Percentiles rank a stretch among this genome's conserved stretches.
Evolutionary conservation across 2,888 invertebrate genomes (phyloP).

Genomic region (Tachystola acroxantha): DNA sequence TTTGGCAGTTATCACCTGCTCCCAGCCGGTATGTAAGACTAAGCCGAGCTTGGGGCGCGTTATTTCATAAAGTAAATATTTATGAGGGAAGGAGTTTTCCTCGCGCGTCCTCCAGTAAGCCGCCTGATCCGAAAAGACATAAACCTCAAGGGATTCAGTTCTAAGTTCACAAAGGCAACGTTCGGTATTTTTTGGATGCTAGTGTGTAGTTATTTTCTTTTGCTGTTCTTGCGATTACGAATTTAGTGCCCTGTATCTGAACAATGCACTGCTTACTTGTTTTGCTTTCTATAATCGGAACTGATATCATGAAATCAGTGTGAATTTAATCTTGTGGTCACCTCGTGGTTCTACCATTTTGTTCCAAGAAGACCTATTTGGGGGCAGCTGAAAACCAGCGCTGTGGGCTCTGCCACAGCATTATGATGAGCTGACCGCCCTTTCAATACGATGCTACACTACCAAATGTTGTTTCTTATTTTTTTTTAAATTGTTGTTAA

Average conservation of each 20-base stretch:
- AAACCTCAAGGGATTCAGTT: slow-evolving; percentile 72
- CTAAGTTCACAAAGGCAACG: slow-evolving; percentile 67
- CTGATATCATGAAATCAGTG: no score
- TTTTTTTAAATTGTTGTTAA: no score
- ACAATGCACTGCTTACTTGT: slow-evolving; percentile 14
- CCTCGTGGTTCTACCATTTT: no score
- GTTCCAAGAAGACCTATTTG: no score
- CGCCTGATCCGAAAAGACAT: slow-evolving; percentile 73
- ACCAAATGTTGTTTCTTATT: no score
- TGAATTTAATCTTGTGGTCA: no score
- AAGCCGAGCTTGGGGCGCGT: slow-evolving; percentile 60
- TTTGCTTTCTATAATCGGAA: slow-evolving; percentile 4
- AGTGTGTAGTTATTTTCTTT: neutral
- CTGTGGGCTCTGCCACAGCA: no score
- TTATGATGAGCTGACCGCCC: no score
- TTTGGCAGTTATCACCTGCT: slow-evolving; percentile 63
- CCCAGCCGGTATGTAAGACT: slow-evolving; percentile 47
- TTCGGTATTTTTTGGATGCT: slow-evolving; percentile 37
- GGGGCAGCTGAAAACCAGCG: no score
- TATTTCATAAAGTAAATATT: slow-evolving; percentile 78
- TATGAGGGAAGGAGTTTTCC: slow-evolving; percentile 68
- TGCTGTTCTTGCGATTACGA: slow-evolving; percentile 1
- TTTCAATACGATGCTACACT: no score
- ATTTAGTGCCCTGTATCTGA: slow-evolving; percentile 5
- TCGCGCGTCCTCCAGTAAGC: slow-evolving; percentile 65